Evolutionary conservation across 2,113 vertebrate genomes (phyloP).

Genomic region (Hemiscyllium ocellatum): DNA sequence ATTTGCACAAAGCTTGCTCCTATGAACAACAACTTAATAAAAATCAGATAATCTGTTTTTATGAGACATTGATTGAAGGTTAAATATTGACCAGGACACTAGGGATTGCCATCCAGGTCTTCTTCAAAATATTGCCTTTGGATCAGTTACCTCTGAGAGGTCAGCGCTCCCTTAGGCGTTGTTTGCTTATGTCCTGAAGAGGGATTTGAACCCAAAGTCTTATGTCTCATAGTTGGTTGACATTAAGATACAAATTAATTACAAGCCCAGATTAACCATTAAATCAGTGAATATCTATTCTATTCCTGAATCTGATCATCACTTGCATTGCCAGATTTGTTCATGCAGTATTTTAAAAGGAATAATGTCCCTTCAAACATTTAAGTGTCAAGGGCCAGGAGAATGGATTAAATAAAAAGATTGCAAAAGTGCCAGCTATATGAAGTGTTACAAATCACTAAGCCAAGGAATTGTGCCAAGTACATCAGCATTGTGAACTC

Average conservation of each 20-base stretch:
- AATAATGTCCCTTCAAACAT: neutral
- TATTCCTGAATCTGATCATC: neutral
- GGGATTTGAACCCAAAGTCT: neutral
- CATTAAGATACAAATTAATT: neutral
- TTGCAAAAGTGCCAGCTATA: neutral
- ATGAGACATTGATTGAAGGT: neutral
- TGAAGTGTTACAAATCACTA: neutral
- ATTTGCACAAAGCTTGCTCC: neutral
- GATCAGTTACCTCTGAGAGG: neutral
- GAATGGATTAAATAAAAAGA: neutral
- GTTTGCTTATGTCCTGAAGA: neutral
- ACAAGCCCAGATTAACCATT: neutral
- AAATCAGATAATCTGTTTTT: neutral
- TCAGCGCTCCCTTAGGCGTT: neutral
- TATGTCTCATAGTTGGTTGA: neutral
- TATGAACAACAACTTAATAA: neutral
- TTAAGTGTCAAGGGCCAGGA: neutral
- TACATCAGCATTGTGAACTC: neutral
- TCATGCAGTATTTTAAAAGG: neutral
- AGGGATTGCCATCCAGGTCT: neutral
- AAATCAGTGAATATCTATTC: neutral
- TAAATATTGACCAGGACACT: neutral
- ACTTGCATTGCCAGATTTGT: neutral
- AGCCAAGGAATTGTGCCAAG: neutral
- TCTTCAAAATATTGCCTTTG: neutral